Conservation (phyloP, 1,140 invertebrate species). For the Chironomus striatipennis region DNA sequence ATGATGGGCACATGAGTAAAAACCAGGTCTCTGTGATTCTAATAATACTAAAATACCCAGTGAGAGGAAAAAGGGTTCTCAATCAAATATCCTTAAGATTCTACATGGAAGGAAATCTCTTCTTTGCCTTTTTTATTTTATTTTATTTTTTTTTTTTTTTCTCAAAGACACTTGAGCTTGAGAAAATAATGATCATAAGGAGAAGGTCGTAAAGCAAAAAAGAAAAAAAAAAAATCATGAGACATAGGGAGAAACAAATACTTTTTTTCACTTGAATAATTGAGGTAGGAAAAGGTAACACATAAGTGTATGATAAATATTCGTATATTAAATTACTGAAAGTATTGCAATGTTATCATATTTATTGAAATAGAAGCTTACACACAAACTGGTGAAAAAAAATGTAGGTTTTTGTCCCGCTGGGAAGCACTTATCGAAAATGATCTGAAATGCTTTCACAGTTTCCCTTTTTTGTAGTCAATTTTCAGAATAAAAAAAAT, state of each 20-base stretch:
- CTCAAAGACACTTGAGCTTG: no score
- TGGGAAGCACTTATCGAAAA: slow-evolving; percentile 12
- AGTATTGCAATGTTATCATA: not conserved
- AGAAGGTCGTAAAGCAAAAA: not conserved
- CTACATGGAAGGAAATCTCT: no score
- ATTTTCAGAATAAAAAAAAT: not conserved
- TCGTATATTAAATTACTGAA: not conserved
- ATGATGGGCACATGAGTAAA: no score
- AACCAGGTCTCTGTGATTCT: not conserved
- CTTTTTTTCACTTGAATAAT: not conserved
- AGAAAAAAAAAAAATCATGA: not conserved
- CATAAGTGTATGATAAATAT: not conserved
- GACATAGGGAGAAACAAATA: no score
- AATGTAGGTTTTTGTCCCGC: not conserved
- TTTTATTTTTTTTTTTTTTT: no score
- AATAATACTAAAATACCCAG: slow-evolving; percentile 1
- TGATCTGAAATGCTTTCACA: slow-evolving; percentile 8
- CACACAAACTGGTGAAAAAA: not conserved
- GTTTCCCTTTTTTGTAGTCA: slow-evolving; percentile 12
- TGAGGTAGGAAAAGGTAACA: not conserved
- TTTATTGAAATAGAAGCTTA: not conserved
- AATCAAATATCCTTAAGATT: no score
- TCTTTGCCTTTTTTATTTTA: no score
- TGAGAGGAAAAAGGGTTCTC: not conserved
- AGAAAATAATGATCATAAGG: no score